Evolutionary conservation across 2,797 vertebrate genomes (phyloP).

Genomic region (Amblyopsis hoosieri): DNA sequence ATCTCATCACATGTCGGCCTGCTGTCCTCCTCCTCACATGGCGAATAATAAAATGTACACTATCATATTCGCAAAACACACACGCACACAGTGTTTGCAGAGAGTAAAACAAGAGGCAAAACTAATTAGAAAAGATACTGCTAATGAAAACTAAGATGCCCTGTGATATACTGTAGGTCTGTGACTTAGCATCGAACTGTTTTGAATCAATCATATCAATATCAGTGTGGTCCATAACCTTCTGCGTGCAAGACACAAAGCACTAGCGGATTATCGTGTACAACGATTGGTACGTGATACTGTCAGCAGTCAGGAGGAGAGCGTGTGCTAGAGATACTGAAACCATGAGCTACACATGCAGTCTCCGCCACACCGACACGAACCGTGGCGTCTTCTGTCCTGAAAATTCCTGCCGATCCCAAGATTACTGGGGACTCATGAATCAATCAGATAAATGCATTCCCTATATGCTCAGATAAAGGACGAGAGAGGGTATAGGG

Average conservation of each 20-base stretch:
- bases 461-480: slow-evolving; percentile 34
- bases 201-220: too few relatives aligned
- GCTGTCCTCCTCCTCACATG: slow-evolving; percentile 33
- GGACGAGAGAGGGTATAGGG: slow-evolving; percentile 15
- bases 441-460: slow-evolving; percentile 72
- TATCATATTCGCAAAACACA: slow-evolving; percentile 31
- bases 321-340: slow-evolving; percentile 23
- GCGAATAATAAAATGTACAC: slow-evolving; percentile 49
- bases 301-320: slow-evolving; percentile 23
- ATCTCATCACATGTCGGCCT: slow-evolving; percentile 34
- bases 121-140: slow-evolving; percentile 15
- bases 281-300: slow-evolving; percentile 6
- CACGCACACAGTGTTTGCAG: slow-evolving; percentile 12
- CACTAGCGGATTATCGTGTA: slow-evolving; percentile 34
- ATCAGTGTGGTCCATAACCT: slow-evolving; percentile 15
- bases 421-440: slow-evolving; percentile 63
- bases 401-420: slow-evolving; percentile 64
- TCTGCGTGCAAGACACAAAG: slow-evolving; percentile 26
- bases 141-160: too few relatives aligned
- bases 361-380: slow-evolving; percentile 58
- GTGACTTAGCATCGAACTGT: background rate
- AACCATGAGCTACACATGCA: slow-evolving; percentile 55
- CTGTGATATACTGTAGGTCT: too few relatives aligned
- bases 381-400: slow-evolving; percentile 40
- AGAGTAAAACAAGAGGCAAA: slow-evolving; percentile 14